Base-by-base conservation (phyloP, 1,140 invertebrate genomes). In the Mya arenaria region DNA sequence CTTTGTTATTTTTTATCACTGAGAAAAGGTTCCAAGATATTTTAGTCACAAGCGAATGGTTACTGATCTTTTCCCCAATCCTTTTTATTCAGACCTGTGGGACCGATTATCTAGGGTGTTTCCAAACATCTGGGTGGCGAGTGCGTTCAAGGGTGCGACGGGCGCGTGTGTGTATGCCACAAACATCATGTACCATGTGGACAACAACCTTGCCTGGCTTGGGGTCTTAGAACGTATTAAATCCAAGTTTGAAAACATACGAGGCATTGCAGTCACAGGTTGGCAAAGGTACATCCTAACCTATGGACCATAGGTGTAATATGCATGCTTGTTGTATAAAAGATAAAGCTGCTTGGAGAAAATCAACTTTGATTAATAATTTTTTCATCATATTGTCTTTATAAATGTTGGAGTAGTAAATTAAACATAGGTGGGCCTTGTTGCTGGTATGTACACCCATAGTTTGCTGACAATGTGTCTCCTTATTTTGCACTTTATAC, bases 111-210 rank as follows among this genome's bases (percentile, higher is more conserved):
- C 95, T 0, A 94, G 95, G 62, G 93, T 98, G 1, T 99, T 99
- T 91, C 95, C 95, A 0, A 95, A 95, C 32, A 95, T 98, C n/a
- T 99, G 98, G 98, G 95, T 96, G n/a, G 97, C 97, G 3, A 96
- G 96, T 78, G 97, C 97, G 0, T 98, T 96, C 89, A 98, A 98
- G 94, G 97, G 93, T 30, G 92, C 92, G 8, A 92, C 92, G 60
- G 92, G 92, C 0, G 95, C 96, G 83, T 95, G 95, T 30, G 91
- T 96, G 60, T 95, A 96, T 69, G 93, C 95, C 85, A 93, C 95
- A 88, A 93, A 94, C 74, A 93, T 95, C 8, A 93, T 93, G 44
- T 93, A 94, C 68, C 96, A 96, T 89, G 87, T 96, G 41, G 95
- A 96, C 82, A 97, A 96, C 88, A 95, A 96, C 89, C 92, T 95